Percentiles rank a stretch among this genome's conserved stretches.
phyloP scores from a whole-genome alignment of 1,140 invertebrate species.

The Planococcus citri region DNA sequence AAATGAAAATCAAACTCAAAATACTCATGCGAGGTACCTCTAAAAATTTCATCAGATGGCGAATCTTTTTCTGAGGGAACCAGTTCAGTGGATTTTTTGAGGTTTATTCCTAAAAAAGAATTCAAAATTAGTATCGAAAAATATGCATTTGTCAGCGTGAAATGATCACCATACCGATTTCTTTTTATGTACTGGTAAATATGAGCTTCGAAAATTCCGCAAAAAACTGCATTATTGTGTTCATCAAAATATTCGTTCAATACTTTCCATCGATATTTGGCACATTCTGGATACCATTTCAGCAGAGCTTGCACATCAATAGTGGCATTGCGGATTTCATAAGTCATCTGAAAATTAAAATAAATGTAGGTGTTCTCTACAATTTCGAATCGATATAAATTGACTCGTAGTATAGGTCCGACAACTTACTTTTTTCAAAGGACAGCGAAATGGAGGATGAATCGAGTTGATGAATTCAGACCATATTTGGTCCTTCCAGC shows the following conservation, averaged over 20 bases:
- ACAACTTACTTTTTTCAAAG: slow-evolving; percentile 16
- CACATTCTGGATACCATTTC: background rate
- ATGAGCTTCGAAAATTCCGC: background rate
- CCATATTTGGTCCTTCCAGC: slow-evolving; percentile 13
- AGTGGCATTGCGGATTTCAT: background rate
- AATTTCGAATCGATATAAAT: too few relatives aligned
- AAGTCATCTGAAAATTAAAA: background rate
- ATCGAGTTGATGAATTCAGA: background rate
- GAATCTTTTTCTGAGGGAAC: too few relatives aligned
- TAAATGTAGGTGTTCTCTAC: too few relatives aligned
- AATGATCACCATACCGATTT: too few relatives aligned
- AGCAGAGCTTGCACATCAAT: background rate
- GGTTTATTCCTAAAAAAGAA: too few relatives aligned
- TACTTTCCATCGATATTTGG: background rate
- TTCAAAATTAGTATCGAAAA: too few relatives aligned
- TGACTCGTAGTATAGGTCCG: too few relatives aligned
- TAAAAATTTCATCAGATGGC: too few relatives aligned
- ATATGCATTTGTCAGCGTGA: too few relatives aligned
- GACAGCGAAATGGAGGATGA: slow-evolving; percentile 15
- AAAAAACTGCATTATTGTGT: background rate
- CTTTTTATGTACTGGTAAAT: background rate
- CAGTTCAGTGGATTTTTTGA: too few relatives aligned
- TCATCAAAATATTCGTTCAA: background rate
- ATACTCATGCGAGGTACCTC: too few relatives aligned
- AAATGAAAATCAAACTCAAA: too few relatives aligned